phyloP scores from a whole-genome alignment of 64 coral and sea anemone species.

The Exaiptasia diaphana region DNA sequence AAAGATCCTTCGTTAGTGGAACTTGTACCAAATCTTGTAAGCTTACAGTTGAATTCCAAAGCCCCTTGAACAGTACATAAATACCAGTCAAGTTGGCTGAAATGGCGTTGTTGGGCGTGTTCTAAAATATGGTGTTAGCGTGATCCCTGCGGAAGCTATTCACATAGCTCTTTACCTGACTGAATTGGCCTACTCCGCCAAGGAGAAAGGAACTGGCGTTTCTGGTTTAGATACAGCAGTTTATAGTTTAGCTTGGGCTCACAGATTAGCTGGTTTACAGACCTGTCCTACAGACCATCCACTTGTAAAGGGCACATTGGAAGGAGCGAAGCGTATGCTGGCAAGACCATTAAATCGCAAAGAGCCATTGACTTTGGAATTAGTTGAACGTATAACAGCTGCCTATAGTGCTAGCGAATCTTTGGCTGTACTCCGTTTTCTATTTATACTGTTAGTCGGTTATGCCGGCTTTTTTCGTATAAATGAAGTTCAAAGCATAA shows the following conservation, averaged over 20 bases:
- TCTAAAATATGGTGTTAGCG: conserved; percentile 10
- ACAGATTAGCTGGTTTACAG: conserved; percentile 3
- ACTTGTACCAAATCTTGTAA: too few relatives aligned
- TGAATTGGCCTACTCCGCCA: not conserved
- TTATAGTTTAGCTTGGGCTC: not conserved
- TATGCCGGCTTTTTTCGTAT: conserved; percentile 46
- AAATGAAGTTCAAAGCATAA: conserved; percentile 33
- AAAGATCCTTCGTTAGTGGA: too few relatives aligned
- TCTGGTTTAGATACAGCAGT: not conserved
- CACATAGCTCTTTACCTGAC: not conserved
- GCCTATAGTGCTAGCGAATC: not conserved
- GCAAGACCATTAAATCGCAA: not conserved
- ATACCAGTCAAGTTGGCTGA: conserved; percentile 28
- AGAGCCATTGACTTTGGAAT: conserved; percentile 11
- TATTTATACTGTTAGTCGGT: conserved; percentile 53
- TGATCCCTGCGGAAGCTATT: not conserved
- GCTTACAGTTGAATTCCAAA: not conserved
- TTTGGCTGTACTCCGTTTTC: conserved; percentile 53
- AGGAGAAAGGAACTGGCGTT: conserved; percentile 3
- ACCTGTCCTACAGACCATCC: not conserved
- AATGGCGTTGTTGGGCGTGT: conserved; percentile 16
- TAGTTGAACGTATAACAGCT: conserved; percentile 1
- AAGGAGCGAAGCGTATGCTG: not conserved
- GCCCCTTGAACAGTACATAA: conserved; percentile 24
- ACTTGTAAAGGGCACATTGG: not conserved